Base-by-base conservation (phyloP, 2,113 vertebrate genomes). In the Nibea coibor region DNA sequence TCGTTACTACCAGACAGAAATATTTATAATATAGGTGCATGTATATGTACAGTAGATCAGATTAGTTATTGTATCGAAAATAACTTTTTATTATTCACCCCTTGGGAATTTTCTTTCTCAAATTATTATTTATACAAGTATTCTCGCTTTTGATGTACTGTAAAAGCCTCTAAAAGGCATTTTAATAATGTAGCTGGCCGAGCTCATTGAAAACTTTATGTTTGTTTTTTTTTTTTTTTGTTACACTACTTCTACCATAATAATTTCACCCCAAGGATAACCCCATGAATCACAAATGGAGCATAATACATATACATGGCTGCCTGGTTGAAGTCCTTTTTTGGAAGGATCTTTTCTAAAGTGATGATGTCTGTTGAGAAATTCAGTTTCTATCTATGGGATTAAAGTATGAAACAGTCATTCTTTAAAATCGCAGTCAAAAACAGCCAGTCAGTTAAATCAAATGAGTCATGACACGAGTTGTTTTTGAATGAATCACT, bases 401-500 rank as follows among this genome's bases (percentile, higher is more conserved):
- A 73, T 31, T 61, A 42, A 77, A 54, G 53, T 28, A 11, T 58
- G 12, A 84, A 45, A n/a, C n/a, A 43, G 53, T 62, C 12, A 42
- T 51, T 24, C 14, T 15, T 4, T 15, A 20, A 51, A 50, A 58
- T 1, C 14, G 16, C 14, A 47, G 28, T 17, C 42, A 16, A 24
- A 24, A 24, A 14, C 19, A 24, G 10, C 20, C 12, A 10, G 2
- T 65, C 59, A 65, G 10, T 65, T 47, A 17, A 42, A 48, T 16
- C 43, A 50, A 6, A 4, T 66, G 20, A 71, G 47, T 84, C 54
- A 72, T 22, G 17, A 24, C 16, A 26, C 7, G 26, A 63, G 26
- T 35, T 65, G 19, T 65, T 65, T 48, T 15, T 65, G 14, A 35
- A 68, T 78, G 62, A 83, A 53, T 83, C 81, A 83, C 31, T 66